Conservation (phyloP, 2,888 invertebrate genomes). For the Elmis aenea region DNA sequence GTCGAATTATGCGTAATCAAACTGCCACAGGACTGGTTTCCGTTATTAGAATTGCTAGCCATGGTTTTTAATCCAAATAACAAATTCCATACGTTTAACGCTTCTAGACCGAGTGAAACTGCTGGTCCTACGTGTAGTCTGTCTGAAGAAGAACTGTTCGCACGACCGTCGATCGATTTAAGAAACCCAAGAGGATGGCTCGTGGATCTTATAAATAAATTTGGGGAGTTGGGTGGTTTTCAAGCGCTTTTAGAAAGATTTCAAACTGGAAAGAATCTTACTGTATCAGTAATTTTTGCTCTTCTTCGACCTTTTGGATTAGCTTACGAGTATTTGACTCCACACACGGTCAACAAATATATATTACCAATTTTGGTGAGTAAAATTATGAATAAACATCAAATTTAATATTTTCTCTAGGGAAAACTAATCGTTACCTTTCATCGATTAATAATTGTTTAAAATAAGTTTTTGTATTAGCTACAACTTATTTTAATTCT, state of each 20-base stretch:
- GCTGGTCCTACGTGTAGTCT: constrained; percentile 57
- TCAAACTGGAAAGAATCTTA: constrained; percentile 66
- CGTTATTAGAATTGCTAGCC: constrained; percentile 84
- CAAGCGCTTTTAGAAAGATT: constrained; percentile 79
- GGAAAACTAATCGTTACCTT: no score
- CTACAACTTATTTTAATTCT: no score
- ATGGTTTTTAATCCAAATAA: constrained; percentile 94
- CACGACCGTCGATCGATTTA: constrained; percentile 71
- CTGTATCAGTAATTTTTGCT: constrained; percentile 72
- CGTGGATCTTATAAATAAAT: constrained; percentile 91
- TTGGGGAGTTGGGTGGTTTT: constrained; percentile 87
- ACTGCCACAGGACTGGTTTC: constrained; percentile 84
- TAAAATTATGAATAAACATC: constrained; percentile 16
- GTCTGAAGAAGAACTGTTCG: constrained; percentile 68
- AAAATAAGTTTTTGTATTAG: no score
- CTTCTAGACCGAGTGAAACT: constrained; percentile 68
- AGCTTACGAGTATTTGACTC: constrained; percentile 86
- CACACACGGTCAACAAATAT: constrained; percentile 85
- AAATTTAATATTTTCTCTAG: not conserved
- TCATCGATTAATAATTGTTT: no score
- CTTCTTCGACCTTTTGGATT: constrained; percentile 87
- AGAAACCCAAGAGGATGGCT: constrained; percentile 91
- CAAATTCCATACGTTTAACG: constrained; percentile 89
- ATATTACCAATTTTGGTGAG: constrained; percentile 86
- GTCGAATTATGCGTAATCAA: constrained; percentile 91